Percentiles rank a stretch among this genome's conserved stretches.
Conservation (phyloP, 2,888 invertebrate genomes). For the Leucoptera coffeella region DNA sequence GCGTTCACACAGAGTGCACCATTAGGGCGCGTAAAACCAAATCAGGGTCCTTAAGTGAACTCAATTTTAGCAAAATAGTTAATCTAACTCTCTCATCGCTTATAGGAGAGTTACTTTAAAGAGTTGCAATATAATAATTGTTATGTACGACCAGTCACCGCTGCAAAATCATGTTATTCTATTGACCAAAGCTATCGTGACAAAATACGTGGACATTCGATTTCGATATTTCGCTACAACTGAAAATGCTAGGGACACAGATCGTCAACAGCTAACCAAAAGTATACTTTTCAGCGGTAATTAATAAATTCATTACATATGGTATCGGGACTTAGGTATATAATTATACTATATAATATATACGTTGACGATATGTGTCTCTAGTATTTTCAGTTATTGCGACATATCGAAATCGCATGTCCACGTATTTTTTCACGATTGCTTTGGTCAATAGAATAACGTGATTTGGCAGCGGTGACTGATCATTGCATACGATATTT, state of each 20-base stretch:
- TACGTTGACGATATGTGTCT: too few relatives aligned
- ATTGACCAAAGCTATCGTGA: neutral
- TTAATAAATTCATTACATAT: too few relatives aligned
- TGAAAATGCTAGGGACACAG: neutral
- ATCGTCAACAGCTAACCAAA: neutral
- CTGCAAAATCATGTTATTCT: neutral
- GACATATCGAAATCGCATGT: too few relatives aligned
- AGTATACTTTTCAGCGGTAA: neutral
- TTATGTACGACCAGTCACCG: too few relatives aligned
- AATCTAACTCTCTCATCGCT: neutral
- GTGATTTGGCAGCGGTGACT: too few relatives aligned
- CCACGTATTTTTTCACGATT: too few relatives aligned
- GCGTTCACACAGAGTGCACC: neutral
- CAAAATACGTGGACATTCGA: neutral
- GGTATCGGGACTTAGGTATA: too few relatives aligned
- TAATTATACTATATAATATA: too few relatives aligned
- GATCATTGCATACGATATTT: too few relatives aligned
- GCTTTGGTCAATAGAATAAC: too few relatives aligned
- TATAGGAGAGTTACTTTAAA: neutral
- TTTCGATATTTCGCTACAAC: neutral
- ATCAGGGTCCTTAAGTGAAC: neutral
- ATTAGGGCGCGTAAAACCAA: neutral
- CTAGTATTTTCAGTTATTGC: too few relatives aligned
- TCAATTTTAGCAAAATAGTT: neutral
- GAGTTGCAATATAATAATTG: too few relatives aligned